Conservation (phyloP, 2,888 invertebrate species). For the Anorthoa munda region DNA sequence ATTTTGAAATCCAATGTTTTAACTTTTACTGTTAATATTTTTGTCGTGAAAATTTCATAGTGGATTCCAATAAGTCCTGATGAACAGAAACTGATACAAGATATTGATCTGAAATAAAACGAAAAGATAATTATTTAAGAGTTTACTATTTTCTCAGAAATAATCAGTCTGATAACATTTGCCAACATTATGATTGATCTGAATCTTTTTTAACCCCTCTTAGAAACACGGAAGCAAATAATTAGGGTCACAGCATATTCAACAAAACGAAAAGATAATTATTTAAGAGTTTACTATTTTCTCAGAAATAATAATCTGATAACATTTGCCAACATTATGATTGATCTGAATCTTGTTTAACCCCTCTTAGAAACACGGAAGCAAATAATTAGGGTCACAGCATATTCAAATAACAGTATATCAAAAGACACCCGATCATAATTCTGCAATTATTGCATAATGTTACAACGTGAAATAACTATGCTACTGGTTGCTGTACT, state of each 20-base stretch:
- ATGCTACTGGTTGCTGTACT: slow-evolving; percentile 48
- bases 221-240: neutral
- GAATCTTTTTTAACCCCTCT: neutral
- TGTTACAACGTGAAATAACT: slow-evolving; percentile 26
- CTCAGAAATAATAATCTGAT: neutral
- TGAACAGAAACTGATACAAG: neutral
- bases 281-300: neutral
- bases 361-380: neutral
- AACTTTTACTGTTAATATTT: neutral
- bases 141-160: neutral
- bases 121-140: neutral
- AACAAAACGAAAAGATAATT: neutral
- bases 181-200: neutral
- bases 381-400: slow-evolving; percentile 1
- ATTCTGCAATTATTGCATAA: slow-evolving; percentile 50
- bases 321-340: neutral
- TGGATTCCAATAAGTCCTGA: neutral
- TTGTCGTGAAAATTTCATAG: neutral
- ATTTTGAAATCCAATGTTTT: neutral
- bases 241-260: slow-evolving; percentile 7
- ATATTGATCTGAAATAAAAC: slow-evolving; percentile 1
- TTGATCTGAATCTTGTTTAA: neutral
- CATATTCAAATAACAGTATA: slow-evolving; percentile 23
- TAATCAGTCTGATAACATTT: no score
- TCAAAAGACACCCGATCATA: slow-evolving; percentile 37